phyloP scores from a whole-genome alignment of 1,140 invertebrate genomes.

The Metopolophium dirhodum region DNA sequence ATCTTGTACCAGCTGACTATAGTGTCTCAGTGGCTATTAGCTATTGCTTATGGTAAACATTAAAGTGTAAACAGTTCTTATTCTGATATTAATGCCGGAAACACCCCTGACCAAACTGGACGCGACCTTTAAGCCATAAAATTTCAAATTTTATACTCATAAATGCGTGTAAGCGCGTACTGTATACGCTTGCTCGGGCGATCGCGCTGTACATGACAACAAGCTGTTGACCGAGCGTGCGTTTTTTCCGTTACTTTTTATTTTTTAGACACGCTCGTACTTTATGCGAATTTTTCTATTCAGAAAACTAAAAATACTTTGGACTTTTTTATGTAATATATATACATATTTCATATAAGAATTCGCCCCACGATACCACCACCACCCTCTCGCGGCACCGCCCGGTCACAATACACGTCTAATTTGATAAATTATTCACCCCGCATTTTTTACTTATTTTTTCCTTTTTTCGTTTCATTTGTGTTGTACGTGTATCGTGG shows the following conservation, averaged over 20 bases:
- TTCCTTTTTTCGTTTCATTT: background rate
- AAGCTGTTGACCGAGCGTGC: background rate
- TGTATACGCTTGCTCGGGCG: background rate
- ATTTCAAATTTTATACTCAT: background rate
- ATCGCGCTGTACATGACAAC: background rate
- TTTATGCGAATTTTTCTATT: slow-evolving; percentile 1
- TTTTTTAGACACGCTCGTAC: background rate
- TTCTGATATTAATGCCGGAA: background rate
- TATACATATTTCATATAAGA: background rate
- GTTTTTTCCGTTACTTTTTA: background rate
- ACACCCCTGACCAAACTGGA: background rate
- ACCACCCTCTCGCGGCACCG: background rate
- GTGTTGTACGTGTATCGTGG: background rate
- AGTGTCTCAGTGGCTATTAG: too few relatives aligned
- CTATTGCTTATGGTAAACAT: too few relatives aligned
- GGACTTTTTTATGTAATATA: background rate
- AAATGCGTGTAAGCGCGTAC: background rate
- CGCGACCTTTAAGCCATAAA: background rate
- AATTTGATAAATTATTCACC: slow-evolving; percentile 57
- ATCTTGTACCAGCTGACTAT: too few relatives aligned
- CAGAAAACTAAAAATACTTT: slow-evolving; percentile 18
- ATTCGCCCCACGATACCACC: background rate
- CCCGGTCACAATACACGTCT: slow-evolving; percentile 39
- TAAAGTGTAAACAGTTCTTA: background rate
- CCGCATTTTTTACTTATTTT: background rate